Percentiles rank a stretch among this genome's conserved stretches.
phyloP scores from a whole-genome alignment of 2,113 vertebrate genomes.

The Irena cyanogastra region DNA sequence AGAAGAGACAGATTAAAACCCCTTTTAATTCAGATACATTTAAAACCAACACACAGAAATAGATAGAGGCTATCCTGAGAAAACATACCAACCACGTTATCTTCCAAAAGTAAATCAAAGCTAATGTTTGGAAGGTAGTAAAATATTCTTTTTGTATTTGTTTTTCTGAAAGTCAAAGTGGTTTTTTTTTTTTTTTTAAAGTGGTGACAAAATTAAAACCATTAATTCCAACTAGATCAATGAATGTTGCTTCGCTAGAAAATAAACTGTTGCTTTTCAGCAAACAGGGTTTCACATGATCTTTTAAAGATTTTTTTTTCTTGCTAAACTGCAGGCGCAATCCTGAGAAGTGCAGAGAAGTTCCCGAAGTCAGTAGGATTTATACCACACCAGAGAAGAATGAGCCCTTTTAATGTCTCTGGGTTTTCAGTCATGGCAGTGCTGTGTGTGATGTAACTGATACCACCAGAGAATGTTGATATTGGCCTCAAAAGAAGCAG shows the following conservation, averaged over 20 bases:
- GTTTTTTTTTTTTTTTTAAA: background rate
- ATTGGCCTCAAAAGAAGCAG: background rate
- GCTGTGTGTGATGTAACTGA: background rate
- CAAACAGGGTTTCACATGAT: background rate
- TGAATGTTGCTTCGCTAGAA: background rate
- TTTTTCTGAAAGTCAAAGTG: slow-evolving; percentile 1
- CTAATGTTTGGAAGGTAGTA: background rate
- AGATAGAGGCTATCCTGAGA: slow-evolving; percentile 55
- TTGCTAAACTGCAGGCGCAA: background rate
- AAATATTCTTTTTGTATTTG: background rate
- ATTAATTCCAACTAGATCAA: background rate
- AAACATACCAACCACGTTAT: slow-evolving; percentile 30
- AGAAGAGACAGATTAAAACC: slow-evolving; percentile 52
- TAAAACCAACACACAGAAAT: slow-evolving; percentile 52
- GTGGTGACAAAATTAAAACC: background rate
- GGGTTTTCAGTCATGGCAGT: background rate
- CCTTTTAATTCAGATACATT: slow-evolving; percentile 5
- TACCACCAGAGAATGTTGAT: background rate
- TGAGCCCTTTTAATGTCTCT: background rate
- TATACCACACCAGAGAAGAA: background rate
- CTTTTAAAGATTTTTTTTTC: background rate
- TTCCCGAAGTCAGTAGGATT: background rate
- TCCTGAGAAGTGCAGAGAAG: slow-evolving; percentile 20
- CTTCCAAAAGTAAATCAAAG: slow-evolving; percentile 8
- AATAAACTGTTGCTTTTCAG: slow-evolving; percentile 17